phyloP scores from a whole-genome alignment of 1,140 invertebrate genomes.

The Magallana angulata region DNA sequence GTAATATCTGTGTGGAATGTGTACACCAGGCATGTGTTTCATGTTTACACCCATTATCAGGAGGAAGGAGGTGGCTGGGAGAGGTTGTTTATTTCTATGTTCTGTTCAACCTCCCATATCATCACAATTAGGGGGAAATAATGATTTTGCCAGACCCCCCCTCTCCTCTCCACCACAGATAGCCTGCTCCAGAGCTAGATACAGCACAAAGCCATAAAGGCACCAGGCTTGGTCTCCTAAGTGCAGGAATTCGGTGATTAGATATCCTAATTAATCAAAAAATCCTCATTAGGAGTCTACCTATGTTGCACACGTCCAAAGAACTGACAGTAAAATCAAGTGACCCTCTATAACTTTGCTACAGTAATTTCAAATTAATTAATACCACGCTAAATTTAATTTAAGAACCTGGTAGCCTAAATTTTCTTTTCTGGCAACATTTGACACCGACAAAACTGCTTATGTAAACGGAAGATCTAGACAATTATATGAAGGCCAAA shows the following conservation, averaged over 20 bases:
- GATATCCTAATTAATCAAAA: not conserved
- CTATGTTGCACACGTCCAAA: not conserved
- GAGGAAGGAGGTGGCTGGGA: not conserved
- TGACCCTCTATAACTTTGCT: not conserved
- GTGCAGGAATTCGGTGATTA: not conserved
- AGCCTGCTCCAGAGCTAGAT: not conserved
- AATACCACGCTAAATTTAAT: not conserved
- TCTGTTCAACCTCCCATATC: not conserved
- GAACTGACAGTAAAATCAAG: not conserved
- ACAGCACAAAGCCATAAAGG: not conserved
- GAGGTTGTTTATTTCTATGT: not conserved
- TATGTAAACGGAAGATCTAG: no score
- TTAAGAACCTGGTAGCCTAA: not conserved
- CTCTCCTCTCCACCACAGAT: not conserved
- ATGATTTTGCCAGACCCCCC: not conserved
- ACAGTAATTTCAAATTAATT: not conserved
- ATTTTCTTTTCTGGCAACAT: not conserved
- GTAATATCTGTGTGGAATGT: not conserved
- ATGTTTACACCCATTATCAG: slow-evolving; percentile 12
- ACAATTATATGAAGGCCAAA: no score
- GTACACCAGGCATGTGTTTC: not conserved
- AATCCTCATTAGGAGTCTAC: not conserved
- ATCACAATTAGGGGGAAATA: slow-evolving; percentile 15
- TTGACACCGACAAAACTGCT: not conserved
- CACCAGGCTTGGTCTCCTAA: not conserved